Evolutionary conservation across 2,888 invertebrate species (phyloP).

Genomic region (Neuroscelio doddi): DNA sequence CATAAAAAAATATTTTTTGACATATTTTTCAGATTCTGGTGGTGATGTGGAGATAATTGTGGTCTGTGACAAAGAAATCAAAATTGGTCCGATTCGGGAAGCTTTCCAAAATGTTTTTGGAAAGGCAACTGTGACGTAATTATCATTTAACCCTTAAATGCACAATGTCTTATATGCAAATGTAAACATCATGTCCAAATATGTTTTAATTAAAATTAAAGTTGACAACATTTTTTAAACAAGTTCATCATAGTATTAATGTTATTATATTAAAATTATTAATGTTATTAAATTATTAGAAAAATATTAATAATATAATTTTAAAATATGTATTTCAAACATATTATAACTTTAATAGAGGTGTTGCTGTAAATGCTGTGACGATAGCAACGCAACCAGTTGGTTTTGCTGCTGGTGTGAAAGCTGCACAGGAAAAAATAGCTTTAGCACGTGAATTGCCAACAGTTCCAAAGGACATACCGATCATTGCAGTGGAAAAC

Average conservation of each 20-base stretch:
- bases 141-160: conserved; percentile 7
- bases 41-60: conserved; percentile 84
- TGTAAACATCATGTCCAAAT: too few species aligned
- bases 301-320: too few species aligned
- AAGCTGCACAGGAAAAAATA: conserved; percentile 83
- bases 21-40: conserved; percentile 80
- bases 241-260: too few species aligned
- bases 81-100: conserved; percentile 84
- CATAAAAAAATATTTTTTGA: too few species aligned
- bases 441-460: conserved; percentile 76
- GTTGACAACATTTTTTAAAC: too few species aligned
- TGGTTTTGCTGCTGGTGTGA: conserved; percentile 83
- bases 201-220: too few species aligned
- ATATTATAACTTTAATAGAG: conserved; percentile 70
- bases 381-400: conserved; percentile 84
- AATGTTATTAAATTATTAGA: too few species aligned
- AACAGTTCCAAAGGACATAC: conserved; percentile 77
- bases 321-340: conserved; percentile 5
- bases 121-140: conserved; percentile 84
- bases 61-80: conserved; percentile 84
- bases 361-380: conserved; percentile 76
- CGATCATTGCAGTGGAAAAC: conserved; percentile 83
- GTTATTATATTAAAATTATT: conserved; percentile 1
- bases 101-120: conserved; percentile 87
- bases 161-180: too few species aligned